Base-by-base conservation (phyloP, 2,888 invertebrate genomes). In the Teinopalpus imperialis region DNA sequence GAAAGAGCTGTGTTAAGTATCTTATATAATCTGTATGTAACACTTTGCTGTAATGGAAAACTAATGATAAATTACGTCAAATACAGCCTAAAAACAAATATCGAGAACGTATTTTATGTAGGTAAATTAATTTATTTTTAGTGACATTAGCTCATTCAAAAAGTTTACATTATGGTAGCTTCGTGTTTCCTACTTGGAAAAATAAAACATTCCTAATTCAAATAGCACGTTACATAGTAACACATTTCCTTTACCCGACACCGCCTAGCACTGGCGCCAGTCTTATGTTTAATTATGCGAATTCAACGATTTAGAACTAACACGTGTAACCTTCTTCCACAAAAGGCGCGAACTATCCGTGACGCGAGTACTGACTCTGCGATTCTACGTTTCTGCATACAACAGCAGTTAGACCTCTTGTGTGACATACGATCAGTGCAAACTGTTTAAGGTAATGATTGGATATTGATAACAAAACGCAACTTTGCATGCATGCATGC, bases 291-390 rank as follows among this genome's bases (percentile, higher is more conserved):
- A 53, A 59, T 64, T 56, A 63, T 66, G 74, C 72, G 54, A 59
- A 61, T 56, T 53, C 43, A 23, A 47, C 45, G 32, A 27, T 45
- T 45, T 32, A 24, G 31, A 32, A 16, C 26, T 53, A 63, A 68
- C 83, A 81, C 82, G 85, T 82, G 85, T 83, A 81, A 73, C 81
- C 82, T 79, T 80, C 72, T 75, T 74, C 68, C 52, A 56, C 47
- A 61, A 59, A 69, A 62, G 66, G 57, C 57, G 52, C 52, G 51
- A 48, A 52, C 43, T 49, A 57, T 53, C 53, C 48, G 13, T 32
- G 26, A 26, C 27, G 5, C 13, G 20, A 16, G 3, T 30, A 24
- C 30, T 44, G 30, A 39, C 39, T 20, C 20, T 3, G 43, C 43
- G 13, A 2, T 27, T 43, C 24, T 24, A 6, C n/a, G 8, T 16